Conservation (phyloP, 1,140 invertebrate genomes). For the Penaeus indicus region DNA sequence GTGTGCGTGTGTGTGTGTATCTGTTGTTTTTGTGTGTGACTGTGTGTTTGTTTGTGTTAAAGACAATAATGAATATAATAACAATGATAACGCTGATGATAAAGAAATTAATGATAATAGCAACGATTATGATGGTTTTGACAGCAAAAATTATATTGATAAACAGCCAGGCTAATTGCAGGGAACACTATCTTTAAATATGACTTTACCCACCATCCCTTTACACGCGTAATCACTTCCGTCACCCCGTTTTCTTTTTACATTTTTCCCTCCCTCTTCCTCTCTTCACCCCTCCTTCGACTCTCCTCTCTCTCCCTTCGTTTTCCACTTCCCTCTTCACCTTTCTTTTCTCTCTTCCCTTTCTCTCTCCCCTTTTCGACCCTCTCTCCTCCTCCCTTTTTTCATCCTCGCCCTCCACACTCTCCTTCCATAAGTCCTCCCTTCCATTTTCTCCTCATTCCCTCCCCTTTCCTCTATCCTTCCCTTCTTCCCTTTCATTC, state of each 20-base stretch:
- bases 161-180: background rate
- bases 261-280: too few species aligned
- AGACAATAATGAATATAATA: too few species aligned
- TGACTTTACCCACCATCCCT: background rate
- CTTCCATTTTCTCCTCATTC: background rate
- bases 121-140: background rate
- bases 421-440: background rate
- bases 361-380: background rate
- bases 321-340: too few species aligned
- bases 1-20: conserved; percentile 8
- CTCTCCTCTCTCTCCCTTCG: too few species aligned
- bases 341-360: background rate
- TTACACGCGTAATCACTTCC: too few species aligned
- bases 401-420: background rate
- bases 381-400: background rate
- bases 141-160: background rate
- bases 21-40: background rate
- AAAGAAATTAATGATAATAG: too few species aligned
- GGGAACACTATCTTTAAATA: too few species aligned
- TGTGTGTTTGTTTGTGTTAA: too few species aligned
- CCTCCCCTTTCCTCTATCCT: background rate
- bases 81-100: too few species aligned
- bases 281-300: background rate
- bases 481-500: background rate
- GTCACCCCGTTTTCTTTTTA: too few species aligned